Evolutionary conservation across 2,113 vertebrate genomes (phyloP).

Genomic region (Ophthalmotilapia sp.): DNA sequence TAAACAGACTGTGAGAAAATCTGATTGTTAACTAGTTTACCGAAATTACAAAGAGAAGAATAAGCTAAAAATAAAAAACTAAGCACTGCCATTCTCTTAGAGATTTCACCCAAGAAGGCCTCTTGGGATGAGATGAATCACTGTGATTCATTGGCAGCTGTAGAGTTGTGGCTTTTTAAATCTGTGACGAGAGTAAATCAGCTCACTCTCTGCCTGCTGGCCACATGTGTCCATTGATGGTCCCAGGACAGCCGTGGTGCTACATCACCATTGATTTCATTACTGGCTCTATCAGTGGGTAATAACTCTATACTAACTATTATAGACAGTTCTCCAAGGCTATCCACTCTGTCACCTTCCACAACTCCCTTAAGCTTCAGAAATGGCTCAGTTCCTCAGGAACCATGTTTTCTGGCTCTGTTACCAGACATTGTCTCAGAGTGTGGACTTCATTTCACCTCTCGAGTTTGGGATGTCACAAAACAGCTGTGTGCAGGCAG

Average conservation of each 20-base stretch:
- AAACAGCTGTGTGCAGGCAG: background rate
- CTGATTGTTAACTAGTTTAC: background rate
- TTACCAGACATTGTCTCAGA: background rate
- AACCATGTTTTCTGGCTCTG: background rate
- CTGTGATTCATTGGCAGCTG: background rate
- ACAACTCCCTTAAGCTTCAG: background rate
- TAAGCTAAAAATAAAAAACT: background rate
- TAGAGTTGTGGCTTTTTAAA: background rate
- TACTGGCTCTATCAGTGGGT: background rate
- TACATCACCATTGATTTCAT: background rate
- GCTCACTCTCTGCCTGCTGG: background rate
- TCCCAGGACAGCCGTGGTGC: background rate
- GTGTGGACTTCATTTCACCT: background rate
- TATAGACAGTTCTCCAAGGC: background rate
- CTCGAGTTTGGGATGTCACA: background rate
- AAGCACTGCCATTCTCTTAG: background rate
- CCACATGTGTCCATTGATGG: background rate
- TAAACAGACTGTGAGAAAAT: background rate
- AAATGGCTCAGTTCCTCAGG: background rate
- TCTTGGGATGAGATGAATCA: background rate
- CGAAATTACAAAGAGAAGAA: background rate
- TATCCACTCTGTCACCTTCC: background rate
- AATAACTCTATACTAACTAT: background rate
- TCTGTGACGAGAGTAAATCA: background rate
- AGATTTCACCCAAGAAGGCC: background rate